Evolutionary conservation across 2,113 vertebrate species (phyloP).

Genomic region (Prochilodus magdalenae): DNA sequence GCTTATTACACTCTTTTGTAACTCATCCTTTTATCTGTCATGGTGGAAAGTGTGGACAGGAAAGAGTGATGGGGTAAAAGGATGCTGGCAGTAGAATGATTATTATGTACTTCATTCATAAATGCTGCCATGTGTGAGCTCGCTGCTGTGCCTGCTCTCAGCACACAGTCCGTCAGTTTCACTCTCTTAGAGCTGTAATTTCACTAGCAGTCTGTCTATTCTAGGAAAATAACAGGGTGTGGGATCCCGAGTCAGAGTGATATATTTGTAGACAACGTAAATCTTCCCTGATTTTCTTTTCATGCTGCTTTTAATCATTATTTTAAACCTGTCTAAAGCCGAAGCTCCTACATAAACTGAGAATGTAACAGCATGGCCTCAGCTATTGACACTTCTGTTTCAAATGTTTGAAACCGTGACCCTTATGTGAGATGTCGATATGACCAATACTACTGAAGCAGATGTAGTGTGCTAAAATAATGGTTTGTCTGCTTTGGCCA

Average conservation of each 20-base stretch:
- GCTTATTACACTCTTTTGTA: neutral
- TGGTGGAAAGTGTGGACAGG: too few relatives aligned
- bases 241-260: conserved; percentile 65
- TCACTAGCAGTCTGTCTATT: conserved; percentile 75
- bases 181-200: conserved; percentile 79
- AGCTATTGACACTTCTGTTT: neutral
- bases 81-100: conserved; percentile 19
- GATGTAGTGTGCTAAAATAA: neutral
- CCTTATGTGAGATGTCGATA: neutral
- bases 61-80: neutral
- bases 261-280: conserved; percentile 69
- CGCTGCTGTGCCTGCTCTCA: conserved; percentile 57
- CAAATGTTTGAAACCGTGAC: neutral
- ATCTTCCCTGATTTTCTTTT: conserved; percentile 28
- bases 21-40: neutral
- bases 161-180: conserved; percentile 74
- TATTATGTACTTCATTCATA: conserved; percentile 59
- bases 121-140: conserved; percentile 73
- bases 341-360: conserved; percentile 3
- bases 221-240: conserved; percentile 81
- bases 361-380: neutral
- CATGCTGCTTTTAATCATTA: conserved; percentile 32
- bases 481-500: too few relatives aligned
- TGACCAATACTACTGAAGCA: neutral
- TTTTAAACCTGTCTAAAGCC: conserved; percentile 2